Base-by-base conservation (phyloP, 1,140 invertebrate species). In the Saccostrea glomerata region DNA sequence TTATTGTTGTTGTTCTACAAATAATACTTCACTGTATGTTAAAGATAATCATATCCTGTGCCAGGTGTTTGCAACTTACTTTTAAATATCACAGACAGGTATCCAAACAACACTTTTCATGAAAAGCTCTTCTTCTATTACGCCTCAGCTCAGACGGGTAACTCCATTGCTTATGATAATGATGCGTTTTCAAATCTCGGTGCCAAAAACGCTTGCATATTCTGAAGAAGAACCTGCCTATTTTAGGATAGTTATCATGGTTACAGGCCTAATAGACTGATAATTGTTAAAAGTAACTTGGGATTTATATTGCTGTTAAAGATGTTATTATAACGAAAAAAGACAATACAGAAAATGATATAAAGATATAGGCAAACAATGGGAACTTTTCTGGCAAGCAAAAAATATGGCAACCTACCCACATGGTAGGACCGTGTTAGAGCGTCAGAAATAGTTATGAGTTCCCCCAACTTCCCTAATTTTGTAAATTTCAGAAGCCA, bases 361-460 rank as follows among this genome's bases (percentile, higher is more conserved):
- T 47, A 47, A 7, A 6, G 9, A 47, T 47, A 47, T 47, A 47
- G 9, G 47, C 47, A 47, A 47, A 47, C 30, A 47, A 47, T 6
- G 47, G 5, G 47, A 47, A 47, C 47, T 47, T 47, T 47, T 47
- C 47, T 47, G 5, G 47, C 47, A 47, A 47, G 25, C 4, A 85
- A 66, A 82, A 86, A 89, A 73, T n/a, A 23, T 86, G 88, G 88
- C 88, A 89, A 40, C 47, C 88, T 89, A 84, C 88, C 77, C 84
- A 84, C 82, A 58, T 58, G 47, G 88, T 56, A 89, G 85, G 47
- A 85, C 88, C 88, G 55, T 83, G 0, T 58, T 89, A 86, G 88
- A 89, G 88, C 88, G 88, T 89, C 88, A 86, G 60, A 89, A 89
- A 89, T 25, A 47, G 20, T 15, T 20, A 40, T 83, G 85, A 56